Percentiles rank a stretch among this genome's conserved stretches.
Evolutionary conservation across 2,888 invertebrate genomes (phyloP).

Genomic region (Scaptomyza tumidula): DNA sequence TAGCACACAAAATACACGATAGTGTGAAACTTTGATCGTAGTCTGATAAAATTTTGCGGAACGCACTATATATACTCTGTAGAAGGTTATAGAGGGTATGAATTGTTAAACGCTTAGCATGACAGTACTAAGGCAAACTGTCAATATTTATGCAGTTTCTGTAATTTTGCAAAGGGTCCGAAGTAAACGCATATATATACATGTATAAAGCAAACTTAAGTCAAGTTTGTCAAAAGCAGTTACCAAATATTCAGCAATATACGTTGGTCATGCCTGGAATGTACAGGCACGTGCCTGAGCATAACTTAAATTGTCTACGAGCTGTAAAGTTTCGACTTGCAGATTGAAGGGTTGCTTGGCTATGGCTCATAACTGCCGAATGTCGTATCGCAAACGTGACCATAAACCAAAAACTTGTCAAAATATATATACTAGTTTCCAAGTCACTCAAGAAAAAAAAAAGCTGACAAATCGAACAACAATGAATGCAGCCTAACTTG

Average conservation of each 20-base stretch:
- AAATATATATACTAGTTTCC: conserved; percentile 38
- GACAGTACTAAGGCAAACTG: neutral
- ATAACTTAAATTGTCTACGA: conserved; percentile 15
- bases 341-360: conserved; percentile 11
- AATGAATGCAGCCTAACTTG: conserved; percentile 27
- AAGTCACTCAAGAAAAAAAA: conserved; percentile 7
- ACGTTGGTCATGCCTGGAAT: neutral
- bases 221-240: conserved; percentile 9
- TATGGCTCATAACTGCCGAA: conserved; percentile 27
- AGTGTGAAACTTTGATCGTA: neutral
- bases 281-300: conserved; percentile 14
- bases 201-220: conserved; percentile 2
- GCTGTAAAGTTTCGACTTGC: conserved; percentile 13
- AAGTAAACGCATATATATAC: neutral
- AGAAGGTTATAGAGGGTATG: neutral
- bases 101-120: neutral
- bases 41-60: neutral
- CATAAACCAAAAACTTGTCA: conserved; percentile 59
- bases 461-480: conserved; percentile 7
- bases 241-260: conserved; percentile 15
- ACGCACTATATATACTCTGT: neutral
- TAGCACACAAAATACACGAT: neutral
- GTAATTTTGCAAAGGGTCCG: neutral
- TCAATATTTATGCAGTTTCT: conserved; percentile 12
- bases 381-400: conserved; percentile 61